Percentiles rank a stretch among this genome's conserved stretches.
Evolutionary conservation across 1,140 invertebrate species (phyloP).

Genomic region (Dendrolimus kikuchii): DNA sequence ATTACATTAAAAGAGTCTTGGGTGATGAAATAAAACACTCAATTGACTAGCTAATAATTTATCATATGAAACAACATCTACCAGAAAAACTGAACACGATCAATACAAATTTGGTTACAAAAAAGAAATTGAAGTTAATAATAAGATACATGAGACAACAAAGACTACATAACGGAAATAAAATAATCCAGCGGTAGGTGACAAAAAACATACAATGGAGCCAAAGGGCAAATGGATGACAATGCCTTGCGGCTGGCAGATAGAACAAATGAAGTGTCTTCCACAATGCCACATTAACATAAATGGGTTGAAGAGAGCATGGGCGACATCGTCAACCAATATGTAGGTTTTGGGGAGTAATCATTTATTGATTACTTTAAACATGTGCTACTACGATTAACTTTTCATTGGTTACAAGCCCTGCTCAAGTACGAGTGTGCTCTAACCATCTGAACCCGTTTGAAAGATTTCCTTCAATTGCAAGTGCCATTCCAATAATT

Average conservation of each 20-base stretch:
- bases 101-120: not conserved
- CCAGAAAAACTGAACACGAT: too few species aligned
- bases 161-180: conserved; percentile 63
- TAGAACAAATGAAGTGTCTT: conserved; percentile 57
- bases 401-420: too few species aligned
- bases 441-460: too few species aligned
- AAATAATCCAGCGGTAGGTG: conserved; percentile 52
- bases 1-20: too few species aligned
- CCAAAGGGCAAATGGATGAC: conserved; percentile 61
- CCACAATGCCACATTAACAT: conserved; percentile 64
- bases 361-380: not conserved
- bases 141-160: conserved; percentile 44
- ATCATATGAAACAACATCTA: too few species aligned
- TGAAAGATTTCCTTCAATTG: too few species aligned
- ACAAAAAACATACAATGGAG: conserved; percentile 69
- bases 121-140: conserved; percentile 37
- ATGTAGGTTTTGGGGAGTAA: conserved; percentile 3
- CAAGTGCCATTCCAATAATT: too few species aligned
- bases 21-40: too few species aligned
- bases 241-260: conserved; percentile 37
- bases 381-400: too few species aligned
- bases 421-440: too few species aligned
- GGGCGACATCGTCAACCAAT: conserved; percentile 25
- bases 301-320: conserved; percentile 33
- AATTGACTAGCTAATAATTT: too few species aligned